A percentile compares a stretch with the other conserved stretches of the same genome.
Conservation (phyloP, 1,140 invertebrate genomes). For the Pseudomyrmex sp. region DNA sequence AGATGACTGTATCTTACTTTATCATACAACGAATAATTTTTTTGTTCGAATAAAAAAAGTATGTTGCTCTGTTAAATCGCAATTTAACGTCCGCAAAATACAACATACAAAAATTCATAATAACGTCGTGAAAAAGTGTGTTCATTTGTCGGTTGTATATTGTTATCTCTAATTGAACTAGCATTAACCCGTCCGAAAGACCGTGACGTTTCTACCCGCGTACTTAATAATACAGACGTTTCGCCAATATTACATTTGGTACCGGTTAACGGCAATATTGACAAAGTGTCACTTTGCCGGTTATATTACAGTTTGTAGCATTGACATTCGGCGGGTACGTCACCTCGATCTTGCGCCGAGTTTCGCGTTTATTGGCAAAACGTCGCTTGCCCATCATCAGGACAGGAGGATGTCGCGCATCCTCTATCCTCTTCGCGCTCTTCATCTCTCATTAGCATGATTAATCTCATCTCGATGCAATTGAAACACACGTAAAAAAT, state of each 20-base stretch:
- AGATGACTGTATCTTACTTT: not conserved
- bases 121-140: too few relatives aligned
- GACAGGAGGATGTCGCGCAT: not conserved
- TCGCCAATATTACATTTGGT: slow-evolving; percentile 12
- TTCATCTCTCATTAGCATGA: not conserved
- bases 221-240: not conserved
- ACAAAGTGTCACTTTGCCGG: slow-evolving; percentile 24
- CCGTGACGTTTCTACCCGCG: not conserved
- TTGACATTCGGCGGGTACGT: not conserved
- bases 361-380: slow-evolving; percentile 38
- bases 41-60: not conserved
- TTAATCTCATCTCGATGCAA: not conserved
- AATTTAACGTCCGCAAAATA: too few relatives aligned
- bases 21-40: not conserved
- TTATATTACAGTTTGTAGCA: slow-evolving; percentile 26
- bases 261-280: slow-evolving; percentile 22
- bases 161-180: too few relatives aligned
- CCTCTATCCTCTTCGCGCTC: not conserved
- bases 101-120: too few relatives aligned
- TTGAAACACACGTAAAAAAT: not conserved
- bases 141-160: too few relatives aligned
- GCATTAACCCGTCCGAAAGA: not conserved
- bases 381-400: not conserved
- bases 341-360: not conserved
- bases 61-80: not conserved